Base-by-base conservation (phyloP, 2,888 invertebrate genomes). In the Apodemia zela region DNA sequence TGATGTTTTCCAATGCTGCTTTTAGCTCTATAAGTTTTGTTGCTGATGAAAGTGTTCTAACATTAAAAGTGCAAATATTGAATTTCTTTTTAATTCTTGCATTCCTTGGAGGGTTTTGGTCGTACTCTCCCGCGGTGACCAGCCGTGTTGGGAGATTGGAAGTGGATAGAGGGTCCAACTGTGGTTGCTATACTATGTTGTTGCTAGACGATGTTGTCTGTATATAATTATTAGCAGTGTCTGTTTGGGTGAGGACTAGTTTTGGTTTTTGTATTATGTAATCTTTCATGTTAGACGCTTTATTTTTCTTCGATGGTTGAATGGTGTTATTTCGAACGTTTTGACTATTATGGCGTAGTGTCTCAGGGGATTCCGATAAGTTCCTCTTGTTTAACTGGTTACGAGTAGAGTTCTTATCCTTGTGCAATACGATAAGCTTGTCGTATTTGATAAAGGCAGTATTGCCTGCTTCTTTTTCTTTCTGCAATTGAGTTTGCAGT, bases 401-500 rank as follows among this genome's bases (percentile, higher is more conserved):
- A 29, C 15, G 15, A 11, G 35, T 35, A 21, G 8, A 18, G 51
- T 54, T 21, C 10, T 54, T 42, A 3, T 54, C 25, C 0, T 65
- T 67, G 11, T 59, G 42, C 15, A 60, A 10, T 62, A 69, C 65
- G 3, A 69, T 45, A 11, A 69, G 59, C 65, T 69, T 69, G 18
- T 69, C 69, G 35, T 71, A 71, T 64, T 69, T 69, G n/a, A 71
- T 64, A 65, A 62, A 66, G 11, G 63, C 69, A 15, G 7, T 29
- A 33, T 67, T 66, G 21, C 67, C 69, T 59, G 68, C 67, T 33
- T 68, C 66, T 60, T 35, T 68, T 57, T 54, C 38, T n/a, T 57
- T 62, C 1, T 38, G 35, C 5, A 61, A 11, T 54, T 61, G 51
- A 21, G 11, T 29, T 38, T 61, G 21, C 13, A 54, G 59, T 38